Conservation (phyloP, 1,140 invertebrate species). For the Grapholita molesta region DNA sequence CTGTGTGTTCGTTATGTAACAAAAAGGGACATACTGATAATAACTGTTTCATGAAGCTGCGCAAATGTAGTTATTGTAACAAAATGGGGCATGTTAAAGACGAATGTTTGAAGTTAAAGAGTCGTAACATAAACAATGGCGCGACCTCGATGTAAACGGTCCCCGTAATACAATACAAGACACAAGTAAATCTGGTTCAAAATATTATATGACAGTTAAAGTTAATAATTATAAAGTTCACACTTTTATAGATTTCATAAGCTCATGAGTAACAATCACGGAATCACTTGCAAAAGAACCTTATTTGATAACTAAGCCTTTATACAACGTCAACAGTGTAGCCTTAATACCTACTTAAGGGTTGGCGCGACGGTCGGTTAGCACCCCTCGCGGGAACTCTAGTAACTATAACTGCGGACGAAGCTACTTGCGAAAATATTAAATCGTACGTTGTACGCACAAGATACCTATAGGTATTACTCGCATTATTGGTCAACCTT, state of each 20-base stretch:
- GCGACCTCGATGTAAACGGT: not conserved
- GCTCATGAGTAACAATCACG: conserved; percentile 12
- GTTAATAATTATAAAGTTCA: not conserved
- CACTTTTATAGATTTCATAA: conserved; percentile 13
- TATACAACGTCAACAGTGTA: not conserved
- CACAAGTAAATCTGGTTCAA: not conserved
- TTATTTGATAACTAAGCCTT: not conserved
- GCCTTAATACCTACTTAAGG: too few species aligned
- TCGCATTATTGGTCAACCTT: conserved; percentile 13
- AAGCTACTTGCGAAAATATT: conserved; percentile 4
- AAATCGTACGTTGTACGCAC: not conserved
- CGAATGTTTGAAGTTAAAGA: conserved; percentile 5
- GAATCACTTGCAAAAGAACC: not conserved
- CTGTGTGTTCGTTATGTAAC: not conserved
- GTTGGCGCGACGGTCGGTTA: not conserved
- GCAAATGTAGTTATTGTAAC: conserved; percentile 2
- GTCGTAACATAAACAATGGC: not conserved
- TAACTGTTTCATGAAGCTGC: not conserved
- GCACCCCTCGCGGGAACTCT: not conserved
- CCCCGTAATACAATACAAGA: not conserved
- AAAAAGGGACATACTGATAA: conserved; percentile 3
- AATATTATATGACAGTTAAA: conserved; percentile 13
- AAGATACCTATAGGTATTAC: conserved; percentile 12
- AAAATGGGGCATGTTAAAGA: conserved; percentile 13
- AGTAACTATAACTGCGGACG: not conserved